Percentiles rank a stretch among this genome's conserved stretches.
phyloP scores from a whole-genome alignment of 2,888 invertebrate genomes.

The Rambutsinella grinnellia region DNA sequence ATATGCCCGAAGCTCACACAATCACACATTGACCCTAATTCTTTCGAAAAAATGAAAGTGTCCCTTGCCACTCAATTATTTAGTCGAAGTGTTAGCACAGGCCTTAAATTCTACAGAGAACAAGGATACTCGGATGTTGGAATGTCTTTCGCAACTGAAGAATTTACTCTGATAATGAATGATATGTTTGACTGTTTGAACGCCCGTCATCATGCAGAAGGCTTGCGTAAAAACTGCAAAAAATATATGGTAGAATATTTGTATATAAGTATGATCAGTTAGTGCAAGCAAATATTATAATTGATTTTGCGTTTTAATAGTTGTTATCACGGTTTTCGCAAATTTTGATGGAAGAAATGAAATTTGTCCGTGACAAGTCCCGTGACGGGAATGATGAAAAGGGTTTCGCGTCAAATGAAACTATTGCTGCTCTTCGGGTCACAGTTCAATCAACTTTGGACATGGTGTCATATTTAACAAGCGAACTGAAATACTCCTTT shows the following conservation, averaged over 20 bases:
- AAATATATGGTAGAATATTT: background rate
- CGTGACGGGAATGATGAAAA: no score
- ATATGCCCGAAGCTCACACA: slow-evolving; percentile 15
- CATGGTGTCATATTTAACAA: slow-evolving; percentile 18
- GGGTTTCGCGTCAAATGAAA: slow-evolving; percentile 23
- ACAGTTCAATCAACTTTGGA: slow-evolving; percentile 4
- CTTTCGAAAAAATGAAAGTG: slow-evolving; percentile 23
- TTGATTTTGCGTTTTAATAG: no score
- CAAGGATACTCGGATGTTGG: background rate
- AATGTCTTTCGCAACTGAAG: background rate
- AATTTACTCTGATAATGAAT: slow-evolving; percentile 18
- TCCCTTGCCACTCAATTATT: slow-evolving; percentile 12
- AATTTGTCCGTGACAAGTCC: no score
- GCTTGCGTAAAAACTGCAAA: background rate
- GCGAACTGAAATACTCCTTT: slow-evolving; percentile 8
- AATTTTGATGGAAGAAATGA: no score
- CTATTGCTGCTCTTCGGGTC: slow-evolving; percentile 12
- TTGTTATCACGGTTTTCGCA: no score
- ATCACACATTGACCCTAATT: slow-evolving; percentile 3
- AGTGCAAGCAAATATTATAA: no score
- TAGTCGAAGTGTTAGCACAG: slow-evolving; percentile 4
- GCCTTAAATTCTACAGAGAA: background rate
- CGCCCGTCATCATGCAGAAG: slow-evolving; percentile 6
- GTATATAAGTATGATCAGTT: no score
- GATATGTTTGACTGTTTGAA: slow-evolving; percentile 31